Evolutionary conservation across 2,797 vertebrate species (phyloP).

Genomic region (Gorsachius magnificus): DNA sequence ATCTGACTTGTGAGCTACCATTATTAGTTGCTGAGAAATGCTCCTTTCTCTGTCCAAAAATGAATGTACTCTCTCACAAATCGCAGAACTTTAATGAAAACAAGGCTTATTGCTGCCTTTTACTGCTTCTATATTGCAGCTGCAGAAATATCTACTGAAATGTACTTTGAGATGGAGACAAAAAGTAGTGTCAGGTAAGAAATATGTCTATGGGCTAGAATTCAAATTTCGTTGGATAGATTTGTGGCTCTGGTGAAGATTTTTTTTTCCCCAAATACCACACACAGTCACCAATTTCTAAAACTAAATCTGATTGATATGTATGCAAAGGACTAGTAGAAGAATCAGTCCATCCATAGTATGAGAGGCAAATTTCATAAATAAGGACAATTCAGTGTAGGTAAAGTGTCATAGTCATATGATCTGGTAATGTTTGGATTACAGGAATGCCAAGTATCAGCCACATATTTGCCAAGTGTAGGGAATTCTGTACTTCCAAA

Average conservation of each 20-base stretch:
- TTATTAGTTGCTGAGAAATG: conserved; percentile 28
- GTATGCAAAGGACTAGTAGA: not conserved
- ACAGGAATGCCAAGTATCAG: not conserved
- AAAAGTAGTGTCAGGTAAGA: not conserved
- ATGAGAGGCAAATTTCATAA: not conserved
- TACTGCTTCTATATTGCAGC: not conserved
- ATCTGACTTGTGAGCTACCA: conserved; percentile 29
- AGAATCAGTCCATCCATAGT: not conserved
- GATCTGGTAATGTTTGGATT: not conserved
- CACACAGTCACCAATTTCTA: not conserved
- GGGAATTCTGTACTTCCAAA: not conserved
- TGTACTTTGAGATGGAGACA: not conserved
- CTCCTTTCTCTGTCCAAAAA: not conserved
- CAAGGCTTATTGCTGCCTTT: conserved; percentile 13
- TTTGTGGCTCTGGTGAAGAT: not conserved
- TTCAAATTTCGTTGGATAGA: not conserved
- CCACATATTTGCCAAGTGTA: not conserved
- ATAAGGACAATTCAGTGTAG: not conserved
- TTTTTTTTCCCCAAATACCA: not conserved
- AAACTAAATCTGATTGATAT: not conserved
- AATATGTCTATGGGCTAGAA: not conserved
- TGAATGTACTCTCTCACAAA: not conserved
- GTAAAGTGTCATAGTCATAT: not conserved
- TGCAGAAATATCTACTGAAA: not conserved
- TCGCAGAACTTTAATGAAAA: not conserved